Evolutionary conservation across 2,888 invertebrate genomes (phyloP), one percentile per base, ranked within the genome.

Genomic region (Penaeus monodon): DNA sequence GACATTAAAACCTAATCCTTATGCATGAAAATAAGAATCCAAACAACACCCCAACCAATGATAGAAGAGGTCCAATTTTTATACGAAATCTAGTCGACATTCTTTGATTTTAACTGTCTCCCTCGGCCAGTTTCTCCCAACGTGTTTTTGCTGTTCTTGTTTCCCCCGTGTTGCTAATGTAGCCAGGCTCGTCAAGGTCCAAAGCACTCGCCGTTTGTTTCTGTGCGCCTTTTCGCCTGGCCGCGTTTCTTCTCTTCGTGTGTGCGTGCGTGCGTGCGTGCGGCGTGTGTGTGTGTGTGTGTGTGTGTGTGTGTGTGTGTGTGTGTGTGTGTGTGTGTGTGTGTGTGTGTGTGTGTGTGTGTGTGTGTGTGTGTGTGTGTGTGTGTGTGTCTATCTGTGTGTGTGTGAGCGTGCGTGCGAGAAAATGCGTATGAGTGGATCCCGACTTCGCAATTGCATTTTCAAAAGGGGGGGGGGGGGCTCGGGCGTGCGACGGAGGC

Each of bases 241-340:
- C 6, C 33, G 33, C 33, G 33, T 38, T 38, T 38, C 33, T 38
- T 2, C 33, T 38, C 33, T 38, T 38, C 33, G 77, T 77, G 77
- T 27, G 29, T 38, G 8, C 8, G 77, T 76, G 77, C 38, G 77
- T 76, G 77, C 38, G 77, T 76, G 38, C 12, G 77, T 76, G 77
- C 10, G 77, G 38, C 12, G 77, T 76, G 77, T 76, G 77, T 76
- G 77, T 76, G 77, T 76, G 77, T 76, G 38, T 38, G 77, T 76
- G 77, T 76, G 77, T 77, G 77, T 77, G 77, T 77, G 77, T 77
- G 77, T 77, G 44, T 77, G 77, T 77, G 38, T 44, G 44, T 77
- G 77, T 77, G 29, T 77, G 44, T 77, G 49, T 77, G 77, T 77
- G 44, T 77, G 77, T 77, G 77, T 77, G 77, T 77, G 77, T 77